Base-by-base conservation (phyloP, 2,797 vertebrate genomes). In the Eutrigla gurnardus region DNA sequence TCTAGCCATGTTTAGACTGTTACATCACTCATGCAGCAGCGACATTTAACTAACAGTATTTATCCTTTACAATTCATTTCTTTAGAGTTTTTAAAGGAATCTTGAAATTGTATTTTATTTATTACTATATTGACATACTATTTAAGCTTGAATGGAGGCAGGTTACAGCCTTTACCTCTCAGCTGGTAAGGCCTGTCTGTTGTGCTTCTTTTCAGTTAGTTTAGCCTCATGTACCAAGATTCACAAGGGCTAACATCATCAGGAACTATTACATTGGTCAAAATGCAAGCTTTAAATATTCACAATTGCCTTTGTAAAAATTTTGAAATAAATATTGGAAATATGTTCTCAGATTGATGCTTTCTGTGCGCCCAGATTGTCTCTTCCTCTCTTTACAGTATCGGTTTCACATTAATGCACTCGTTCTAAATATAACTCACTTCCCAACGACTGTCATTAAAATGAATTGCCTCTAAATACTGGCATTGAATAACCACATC, bases 271-370 rank as follows among this genome's bases (percentile, higher is more conserved):
- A 58, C 84, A 59, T 91, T 85, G 77, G 60, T 85, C 73, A 78
- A 45, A 70, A 83, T 85, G 82, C 60, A 77, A 92, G 91, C 92
- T 93, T 94, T 93, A 93, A 91, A 89, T 55, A 92, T 89, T 90
- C 90, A 93, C 88, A 78, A 89, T 80, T 92, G 89, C 90, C 90
- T 93, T 93, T 93, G 80, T 88, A 91, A 89, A 92, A 83, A 78
- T 76, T 86, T 88, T 92, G 18, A 89, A 93, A 93, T 93, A 93
- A 94, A 93, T 82, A 82, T 78, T 86, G 65, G 47, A 75, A 86
- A 62, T 86, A 63, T 86, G 60, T 90, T 84, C 65, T 68, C 60
- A 55, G 39, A 32, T 18, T 40, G 40, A 35, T 69, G 9, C 12
- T 47, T 64, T 70, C 15, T 75, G 7, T 66, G 47, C n/a, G 12